These are phyloP conservation scores for Perizoma affinitatum DNA, from an alignment of 2,888 invertebrate species.

Conservation along the genomic window DNA sequence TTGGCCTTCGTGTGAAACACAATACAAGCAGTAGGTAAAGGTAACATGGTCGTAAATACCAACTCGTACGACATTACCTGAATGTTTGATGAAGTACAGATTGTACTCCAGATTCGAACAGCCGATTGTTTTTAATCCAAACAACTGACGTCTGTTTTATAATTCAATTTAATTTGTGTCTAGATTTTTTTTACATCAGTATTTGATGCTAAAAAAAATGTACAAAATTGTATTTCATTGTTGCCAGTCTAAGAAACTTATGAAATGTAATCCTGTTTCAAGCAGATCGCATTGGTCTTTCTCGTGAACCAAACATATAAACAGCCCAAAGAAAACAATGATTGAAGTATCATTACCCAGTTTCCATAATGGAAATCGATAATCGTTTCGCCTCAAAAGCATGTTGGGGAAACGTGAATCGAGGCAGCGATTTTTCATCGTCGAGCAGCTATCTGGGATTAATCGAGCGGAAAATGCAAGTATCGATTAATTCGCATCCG, in stretches of 20 bases:
- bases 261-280: too few species aligned
- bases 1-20: too few species aligned
- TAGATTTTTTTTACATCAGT: too few species aligned
- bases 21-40: too few species aligned
- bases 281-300: too few species aligned
- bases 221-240: too few species aligned
- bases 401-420: slow-evolving; percentile 53
- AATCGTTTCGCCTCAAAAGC: slow-evolving; percentile 49
- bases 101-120: slow-evolving; percentile 17
- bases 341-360: slow-evolving; percentile 7
- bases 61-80: slow-evolving; percentile 18
- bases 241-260: too few species aligned
- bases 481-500: slow-evolving; percentile 46
- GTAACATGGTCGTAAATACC: slow-evolving; percentile 10
- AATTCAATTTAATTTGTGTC: too few species aligned
- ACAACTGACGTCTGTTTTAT: neutral
- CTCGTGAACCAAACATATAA: neutral
- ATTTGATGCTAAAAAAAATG: too few species aligned
- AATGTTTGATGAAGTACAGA: slow-evolving; percentile 39
- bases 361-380: slow-evolving; percentile 51
- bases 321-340: slow-evolving; percentile 4
- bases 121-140: neutral
- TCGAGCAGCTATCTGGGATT: slow-evolving; percentile 50
- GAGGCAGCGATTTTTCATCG: slow-evolving; percentile 59
- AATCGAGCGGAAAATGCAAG: slow-evolving; percentile 67